phyloP scores from a whole-genome alignment of 2,888 invertebrate genomes.

The Rhagonycha fulva region DNA sequence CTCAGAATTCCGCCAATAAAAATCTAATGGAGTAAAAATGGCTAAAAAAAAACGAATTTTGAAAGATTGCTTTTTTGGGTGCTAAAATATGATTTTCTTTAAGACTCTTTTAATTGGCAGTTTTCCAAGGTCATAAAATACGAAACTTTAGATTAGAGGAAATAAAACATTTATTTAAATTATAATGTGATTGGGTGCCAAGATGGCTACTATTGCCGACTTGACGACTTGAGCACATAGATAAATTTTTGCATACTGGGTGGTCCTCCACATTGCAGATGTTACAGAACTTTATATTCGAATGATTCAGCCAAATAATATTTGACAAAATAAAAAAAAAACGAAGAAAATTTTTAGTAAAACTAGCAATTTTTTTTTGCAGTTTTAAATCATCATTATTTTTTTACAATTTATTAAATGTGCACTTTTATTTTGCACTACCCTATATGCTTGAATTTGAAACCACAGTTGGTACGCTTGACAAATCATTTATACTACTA shows the following conservation, averaged over 20 bases:
- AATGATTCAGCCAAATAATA: not conserved
- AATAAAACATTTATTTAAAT: not conserved
- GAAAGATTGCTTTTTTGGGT: not conserved
- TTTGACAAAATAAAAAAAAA: not conserved
- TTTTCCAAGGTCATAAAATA: not conserved
- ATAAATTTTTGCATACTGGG: not conserved
- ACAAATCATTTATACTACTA: too few species aligned
- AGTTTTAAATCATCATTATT: too few species aligned
- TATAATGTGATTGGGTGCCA: not conserved
- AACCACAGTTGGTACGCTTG: too few species aligned
- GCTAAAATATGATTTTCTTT: not conserved
- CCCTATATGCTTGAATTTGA: too few species aligned
- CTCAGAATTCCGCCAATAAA: too few species aligned
- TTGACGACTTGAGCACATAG: not conserved
- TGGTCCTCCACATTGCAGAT: not conserved
- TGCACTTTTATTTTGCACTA: too few species aligned
- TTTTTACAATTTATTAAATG: too few species aligned
- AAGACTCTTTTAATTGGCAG: not conserved
- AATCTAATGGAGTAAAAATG: not conserved
- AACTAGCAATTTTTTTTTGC: too few species aligned
- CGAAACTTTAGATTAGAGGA: not conserved
- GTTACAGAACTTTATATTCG: not conserved
- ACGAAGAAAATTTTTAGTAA: too few species aligned
- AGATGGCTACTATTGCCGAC: not conserved
- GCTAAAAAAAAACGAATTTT: too few species aligned